Base-by-base conservation (phyloP, 2,888 invertebrate genomes). In the Clivina fossor region DNA sequence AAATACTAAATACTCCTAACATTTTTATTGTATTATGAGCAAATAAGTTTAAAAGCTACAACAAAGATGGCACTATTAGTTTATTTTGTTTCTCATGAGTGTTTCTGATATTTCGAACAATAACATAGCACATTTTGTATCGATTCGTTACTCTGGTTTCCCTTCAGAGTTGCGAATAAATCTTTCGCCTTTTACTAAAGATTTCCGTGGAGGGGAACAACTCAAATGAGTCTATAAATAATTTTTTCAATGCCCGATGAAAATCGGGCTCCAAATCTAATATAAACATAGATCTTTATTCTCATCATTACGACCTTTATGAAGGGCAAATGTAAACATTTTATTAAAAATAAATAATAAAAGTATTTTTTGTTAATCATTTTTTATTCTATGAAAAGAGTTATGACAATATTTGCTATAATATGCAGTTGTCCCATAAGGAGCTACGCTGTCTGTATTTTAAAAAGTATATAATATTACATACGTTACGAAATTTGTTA, bases 171-270 rank as follows among this genome's bases (percentile, higher is more conserved):
- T 37, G 37, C 37, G 37, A 37, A 37, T 15, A 37, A 37, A 37
- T 37, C 37, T 37, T 37, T 37, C 37, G 37, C 37, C 37, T 37
- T 37, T 37, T 37, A 37, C 37, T 37, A 37, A 37, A 37, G 37
- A 37, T 37, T 37, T 37, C 37, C 37, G 37, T 37, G 37, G 37
- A 37, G 37, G 19, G 37, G 37, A 9, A 7, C 37, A 37, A 4
- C 37, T 37, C 37, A 15, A 37, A 37, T 3, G 2, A 3, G 16
- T 15, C 32, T 26, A n/a, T 26, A 26, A 26, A 7, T 8, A 26
- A 26, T 26, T 26, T 26, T 26, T 26, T 8, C 5, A 5, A 8
- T 26, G 32, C 32, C 32, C n/a, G 32, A 13, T 13, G n/a, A 11
- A 7, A 32, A 13, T 13, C 13, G 32, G 32, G 32, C 32, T n/a